Base-by-base conservation (phyloP, 2,797 vertebrate species). In the Discoglossus pictus region DNA sequence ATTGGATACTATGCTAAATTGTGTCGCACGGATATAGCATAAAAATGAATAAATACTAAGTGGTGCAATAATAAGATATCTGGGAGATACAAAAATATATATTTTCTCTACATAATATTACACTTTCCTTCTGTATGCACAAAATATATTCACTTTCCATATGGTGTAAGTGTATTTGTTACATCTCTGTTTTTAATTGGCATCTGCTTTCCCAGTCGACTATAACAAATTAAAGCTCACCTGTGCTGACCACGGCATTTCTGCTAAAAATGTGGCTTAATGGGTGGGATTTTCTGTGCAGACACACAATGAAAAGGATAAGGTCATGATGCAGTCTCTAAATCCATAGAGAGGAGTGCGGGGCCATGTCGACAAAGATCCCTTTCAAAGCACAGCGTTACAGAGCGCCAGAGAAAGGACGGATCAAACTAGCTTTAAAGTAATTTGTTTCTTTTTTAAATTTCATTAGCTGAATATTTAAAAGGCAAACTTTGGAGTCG, bases 211-310 rank as follows among this genome's bases (percentile, higher is more conserved):
- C 38, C 34, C 62, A 73, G 76, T 63, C 69, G 59, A 68, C 64
- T 80, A 68, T 71, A 75, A 50, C 61, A 38, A 63, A 54, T 31
- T 25, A 13, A 3, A 21, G 43, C 48, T 61, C 50, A 68, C 56
- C 64, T 61, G 69, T 73, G 56, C 43, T 79, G 73, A 75, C 1
- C 0, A 21, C 35, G 53, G 66, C 31, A 55, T 75, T 83, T 69
- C 51, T 48, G 64, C 54, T 76, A 50, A 46, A 66, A 61, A 2
- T 21, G 18, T 73, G 53, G 53, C 61, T 80, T 76, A 82, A 76
- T 73, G 70, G 68, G 69, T 68, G 66, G 73, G 75, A 65, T 74
- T 77, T 81, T 75, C 72, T 82, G 80, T 81, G 63, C 66, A 66
- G 56, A 70, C 61, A 62, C 35, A 76, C 61, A 77, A 70, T 80